A percentile compares a stretch with the other conserved stretches of the same genome.
Conservation (phyloP, 2,888 invertebrate genomes). For the Sericinus montela region DNA sequence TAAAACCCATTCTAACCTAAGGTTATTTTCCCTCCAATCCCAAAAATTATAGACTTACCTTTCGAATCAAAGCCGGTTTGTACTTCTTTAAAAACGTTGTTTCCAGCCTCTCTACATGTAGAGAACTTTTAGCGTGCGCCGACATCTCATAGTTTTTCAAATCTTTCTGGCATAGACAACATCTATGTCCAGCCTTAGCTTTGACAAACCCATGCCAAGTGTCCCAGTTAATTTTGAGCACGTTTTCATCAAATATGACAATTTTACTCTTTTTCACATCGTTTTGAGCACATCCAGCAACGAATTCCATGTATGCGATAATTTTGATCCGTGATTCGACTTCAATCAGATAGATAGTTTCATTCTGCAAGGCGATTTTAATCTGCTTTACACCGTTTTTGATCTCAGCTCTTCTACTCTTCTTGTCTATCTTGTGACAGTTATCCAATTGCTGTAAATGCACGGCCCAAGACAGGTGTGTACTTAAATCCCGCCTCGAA, state of each 20-base stretch:
- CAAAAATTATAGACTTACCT: constrained; percentile 21
- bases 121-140: constrained; percentile 15
- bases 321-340: constrained; percentile 22
- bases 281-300: background rate
- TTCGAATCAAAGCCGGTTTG: constrained; percentile 26
- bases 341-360: constrained; percentile 20
- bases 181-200: constrained; percentile 13
- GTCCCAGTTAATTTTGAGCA: constrained; percentile 27
- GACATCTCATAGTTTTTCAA: constrained; percentile 19
- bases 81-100: constrained; percentile 21
- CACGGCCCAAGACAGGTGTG: constrained; percentile 28
- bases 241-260: constrained; percentile 18
- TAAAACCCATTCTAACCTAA: no score
- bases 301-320: constrained; percentile 7
- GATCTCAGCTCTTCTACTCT: constrained; percentile 20
- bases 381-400: constrained; percentile 22
- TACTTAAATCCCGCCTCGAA: constrained; percentile 22
- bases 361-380: constrained; percentile 19
- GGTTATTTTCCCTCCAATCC: no score
- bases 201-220: constrained; percentile 26
- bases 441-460: constrained; percentile 15
- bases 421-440: constrained; percentile 15
- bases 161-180: constrained; percentile 22
- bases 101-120: constrained; percentile 20
- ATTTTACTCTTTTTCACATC: constrained; percentile 24